A percentile compares a stretch with the other conserved stretches of the same genome.
These are phyloP conservation scores for Elephantulus edwardii DNA, from an alignment of 2,113 vertebrate genomes.

Conservation along the genomic window DNA sequence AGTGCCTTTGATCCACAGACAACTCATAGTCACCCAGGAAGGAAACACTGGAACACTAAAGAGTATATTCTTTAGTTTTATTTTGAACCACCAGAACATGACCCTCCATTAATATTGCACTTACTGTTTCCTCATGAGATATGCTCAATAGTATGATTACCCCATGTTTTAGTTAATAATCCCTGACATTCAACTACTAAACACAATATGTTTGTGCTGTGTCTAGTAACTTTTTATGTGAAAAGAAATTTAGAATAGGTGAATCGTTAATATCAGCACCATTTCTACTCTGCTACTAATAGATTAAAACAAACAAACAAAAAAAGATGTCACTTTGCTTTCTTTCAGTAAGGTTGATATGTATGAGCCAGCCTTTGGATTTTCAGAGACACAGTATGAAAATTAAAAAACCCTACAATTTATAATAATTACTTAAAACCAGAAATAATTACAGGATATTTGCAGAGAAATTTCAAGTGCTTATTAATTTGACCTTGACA, in stretches of 20 bases:
- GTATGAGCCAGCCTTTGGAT: not conserved
- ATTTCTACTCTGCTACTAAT: not conserved
- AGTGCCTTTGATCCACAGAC: too few relatives aligned
- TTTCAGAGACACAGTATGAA: constrained; percentile 23
- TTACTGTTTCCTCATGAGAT: constrained; percentile 18
- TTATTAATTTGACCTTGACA: constrained; percentile 62
- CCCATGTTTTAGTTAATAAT: constrained; percentile 42
- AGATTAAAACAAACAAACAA: not conserved
- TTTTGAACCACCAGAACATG: constrained; percentile 1
- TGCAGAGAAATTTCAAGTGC: constrained; percentile 41
- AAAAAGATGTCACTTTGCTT: not conserved
- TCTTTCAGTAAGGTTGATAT: not conserved
- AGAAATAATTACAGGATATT: constrained; percentile 19
- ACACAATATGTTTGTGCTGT: constrained; percentile 13
- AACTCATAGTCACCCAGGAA: too few relatives aligned
- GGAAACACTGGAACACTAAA: too few relatives aligned
- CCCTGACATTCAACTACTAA: not conserved
- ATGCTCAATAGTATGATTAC: not conserved
- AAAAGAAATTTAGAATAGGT: not conserved
- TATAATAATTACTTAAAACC: constrained; percentile 4
- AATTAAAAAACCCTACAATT: constrained; percentile 41
- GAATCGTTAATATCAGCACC: not conserved
- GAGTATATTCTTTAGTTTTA: constrained; percentile 11
- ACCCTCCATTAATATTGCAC: constrained; percentile 7
- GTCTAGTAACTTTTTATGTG: not conserved